These are phyloP conservation scores for Gymnoscopelus microlampas DNA, from an alignment of 2,797 vertebrate genomes.

Conservation along the genomic window DNA sequence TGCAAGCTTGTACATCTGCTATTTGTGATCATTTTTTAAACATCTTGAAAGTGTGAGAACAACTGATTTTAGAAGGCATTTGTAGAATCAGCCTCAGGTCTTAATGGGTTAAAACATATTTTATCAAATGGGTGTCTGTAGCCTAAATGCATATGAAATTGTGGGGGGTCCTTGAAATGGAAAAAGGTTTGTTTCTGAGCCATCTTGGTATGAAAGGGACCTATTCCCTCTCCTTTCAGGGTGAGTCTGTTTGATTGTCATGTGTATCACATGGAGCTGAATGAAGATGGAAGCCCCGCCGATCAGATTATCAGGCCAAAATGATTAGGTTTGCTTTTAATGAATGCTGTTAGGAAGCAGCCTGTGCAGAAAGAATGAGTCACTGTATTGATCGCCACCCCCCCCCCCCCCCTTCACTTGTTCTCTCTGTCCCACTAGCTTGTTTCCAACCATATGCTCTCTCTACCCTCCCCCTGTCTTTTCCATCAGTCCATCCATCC, in stretches of 20 bases:
- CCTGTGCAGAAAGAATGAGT: conserved; percentile 81
- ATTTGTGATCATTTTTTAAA: no score
- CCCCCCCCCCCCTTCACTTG: conserved; percentile 21
- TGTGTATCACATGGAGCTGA: conserved; percentile 27
- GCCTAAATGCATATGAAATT: no score
- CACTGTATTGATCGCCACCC: conserved; percentile 77
- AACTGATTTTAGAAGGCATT: no score
- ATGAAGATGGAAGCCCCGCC: conserved; percentile 58
- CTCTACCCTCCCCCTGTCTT: background rate
- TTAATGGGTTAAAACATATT: no score
- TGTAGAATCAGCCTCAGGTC: no score
- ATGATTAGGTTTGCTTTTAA: conserved; percentile 81
- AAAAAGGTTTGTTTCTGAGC: background rate
- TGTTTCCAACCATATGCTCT: background rate
- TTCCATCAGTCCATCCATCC: conserved; percentile 13
- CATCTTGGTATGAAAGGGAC: conserved; percentile 18
- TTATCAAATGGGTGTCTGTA: no score
- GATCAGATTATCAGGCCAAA: conserved; percentile 73
- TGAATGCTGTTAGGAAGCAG: conserved; percentile 81
- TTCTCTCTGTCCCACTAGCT: background rate
- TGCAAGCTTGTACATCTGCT: no score
- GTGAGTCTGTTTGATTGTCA: conserved; percentile 29
- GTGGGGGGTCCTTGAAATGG: no score
- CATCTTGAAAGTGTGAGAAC: no score
- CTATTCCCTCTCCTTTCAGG: conserved; percentile 33